Conservation (phyloP, 2,797 vertebrate genomes). For the Typhlichthys subterraneus region DNA sequence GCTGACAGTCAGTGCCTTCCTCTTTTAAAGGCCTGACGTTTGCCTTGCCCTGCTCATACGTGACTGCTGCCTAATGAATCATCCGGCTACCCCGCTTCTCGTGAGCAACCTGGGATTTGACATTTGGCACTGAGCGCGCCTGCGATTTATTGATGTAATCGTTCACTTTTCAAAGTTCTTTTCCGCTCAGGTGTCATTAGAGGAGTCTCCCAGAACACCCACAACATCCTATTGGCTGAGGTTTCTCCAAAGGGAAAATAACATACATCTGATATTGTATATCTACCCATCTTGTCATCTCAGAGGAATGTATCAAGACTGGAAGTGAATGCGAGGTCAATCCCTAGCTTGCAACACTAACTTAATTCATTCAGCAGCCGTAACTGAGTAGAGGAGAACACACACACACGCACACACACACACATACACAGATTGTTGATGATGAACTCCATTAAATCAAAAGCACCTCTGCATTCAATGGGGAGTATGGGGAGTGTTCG, state of each 20-base stretch:
- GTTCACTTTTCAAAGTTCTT: slow-evolving; percentile 35
- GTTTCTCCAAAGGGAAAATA: slow-evolving; percentile 26
- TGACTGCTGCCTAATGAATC: slow-evolving; percentile 43
- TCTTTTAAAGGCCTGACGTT: slow-evolving; percentile 34
- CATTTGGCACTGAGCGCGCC: slow-evolving; percentile 35
- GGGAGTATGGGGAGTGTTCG: too few species aligned
- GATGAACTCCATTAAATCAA: too few species aligned
- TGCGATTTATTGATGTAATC: slow-evolving; percentile 51
- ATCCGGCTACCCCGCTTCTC: slow-evolving; percentile 23
- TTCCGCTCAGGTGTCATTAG: slow-evolving; percentile 41
- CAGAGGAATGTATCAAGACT: neutral
- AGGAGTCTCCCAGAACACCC: slow-evolving; percentile 21
- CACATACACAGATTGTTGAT: too few species aligned
- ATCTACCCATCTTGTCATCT: slow-evolving; percentile 32
- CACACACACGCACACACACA: too few species aligned
- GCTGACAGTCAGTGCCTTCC: slow-evolving; percentile 22
- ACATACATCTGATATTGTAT: slow-evolving; percentile 49
- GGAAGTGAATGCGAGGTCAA: slow-evolving; percentile 7
- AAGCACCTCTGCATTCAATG: too few species aligned
- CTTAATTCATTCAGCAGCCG: too few species aligned
- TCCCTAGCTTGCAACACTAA: too few species aligned
- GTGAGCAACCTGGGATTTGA: slow-evolving; percentile 32
- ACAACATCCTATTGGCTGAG: slow-evolving; percentile 16
- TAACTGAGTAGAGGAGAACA: too few species aligned
- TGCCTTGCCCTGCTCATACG: slow-evolving; percentile 15